Conservation (phyloP, 2,113 vertebrate genomes). For the Macheiramphus alcinus region DNA sequence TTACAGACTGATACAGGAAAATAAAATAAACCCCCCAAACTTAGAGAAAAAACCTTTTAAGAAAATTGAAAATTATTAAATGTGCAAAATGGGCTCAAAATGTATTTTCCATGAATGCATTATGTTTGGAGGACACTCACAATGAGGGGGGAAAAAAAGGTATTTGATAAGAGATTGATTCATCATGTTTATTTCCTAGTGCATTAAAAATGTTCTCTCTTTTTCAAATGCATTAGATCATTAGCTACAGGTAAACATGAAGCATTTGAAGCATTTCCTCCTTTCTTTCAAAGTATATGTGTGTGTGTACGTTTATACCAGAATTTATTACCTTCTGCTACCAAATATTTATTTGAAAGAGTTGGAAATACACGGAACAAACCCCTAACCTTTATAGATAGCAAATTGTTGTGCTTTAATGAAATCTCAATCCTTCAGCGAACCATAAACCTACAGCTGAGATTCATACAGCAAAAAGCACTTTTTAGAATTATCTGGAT, state of each 20-base stretch:
- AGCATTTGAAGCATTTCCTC: neutral
- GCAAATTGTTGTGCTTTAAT: slow-evolving; percentile 46
- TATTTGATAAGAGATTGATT: neutral
- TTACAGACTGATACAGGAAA: neutral
- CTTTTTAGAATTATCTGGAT: slow-evolving; percentile 59
- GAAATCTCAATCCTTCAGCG: slow-evolving; percentile 20
- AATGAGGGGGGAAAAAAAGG: neutral
- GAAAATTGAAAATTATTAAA: neutral
- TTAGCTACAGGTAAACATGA: neutral
- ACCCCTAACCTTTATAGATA: neutral
- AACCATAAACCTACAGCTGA: slow-evolving; percentile 55
- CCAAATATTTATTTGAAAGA: neutral
- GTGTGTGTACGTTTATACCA: neutral
- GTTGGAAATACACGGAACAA: neutral
- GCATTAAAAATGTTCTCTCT: neutral
- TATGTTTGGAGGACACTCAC: neutral
- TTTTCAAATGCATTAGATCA: neutral
- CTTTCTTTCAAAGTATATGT: neutral
- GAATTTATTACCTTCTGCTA: slow-evolving; percentile 5
- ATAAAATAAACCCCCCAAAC: neutral
- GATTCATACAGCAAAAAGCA: slow-evolving; percentile 52
- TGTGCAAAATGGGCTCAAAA: neutral
- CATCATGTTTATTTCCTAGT: neutral
- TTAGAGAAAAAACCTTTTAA: neutral
- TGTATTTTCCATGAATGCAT: neutral